Evolutionary conservation across 2,113 vertebrate species (phyloP).

Genomic region (Rhodinocichla rosea): DNA sequence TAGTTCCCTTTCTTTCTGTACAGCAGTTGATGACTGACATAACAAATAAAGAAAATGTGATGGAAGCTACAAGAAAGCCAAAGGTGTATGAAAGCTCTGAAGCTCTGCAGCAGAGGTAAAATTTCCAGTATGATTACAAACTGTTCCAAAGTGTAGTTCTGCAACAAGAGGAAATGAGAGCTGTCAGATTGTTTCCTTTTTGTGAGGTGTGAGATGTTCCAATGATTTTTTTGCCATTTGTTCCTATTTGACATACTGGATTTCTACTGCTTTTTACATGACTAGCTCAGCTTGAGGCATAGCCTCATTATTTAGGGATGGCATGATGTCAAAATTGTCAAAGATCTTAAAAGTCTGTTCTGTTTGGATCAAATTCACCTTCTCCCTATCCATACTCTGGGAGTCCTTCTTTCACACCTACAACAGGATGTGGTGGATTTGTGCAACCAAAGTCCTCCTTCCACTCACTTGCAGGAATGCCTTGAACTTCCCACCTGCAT

Average conservation of each 20-base stretch:
- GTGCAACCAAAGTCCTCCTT: background rate
- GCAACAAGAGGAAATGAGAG: background rate
- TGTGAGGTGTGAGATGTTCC: background rate
- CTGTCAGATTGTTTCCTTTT: background rate
- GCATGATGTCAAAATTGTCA: background rate
- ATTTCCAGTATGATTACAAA: background rate
- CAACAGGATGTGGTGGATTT: background rate
- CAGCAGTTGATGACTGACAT: constrained; percentile 78
- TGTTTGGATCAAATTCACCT: background rate
- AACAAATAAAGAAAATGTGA: constrained; percentile 69
- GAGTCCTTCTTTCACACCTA: background rate
- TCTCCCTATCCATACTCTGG: background rate
- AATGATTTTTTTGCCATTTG: background rate
- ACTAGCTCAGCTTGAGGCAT: background rate
- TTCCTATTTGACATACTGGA: background rate
- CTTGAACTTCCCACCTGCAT: background rate
- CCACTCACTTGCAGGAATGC: background rate
- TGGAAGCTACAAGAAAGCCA: constrained; percentile 77
- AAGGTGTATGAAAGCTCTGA: constrained; percentile 76
- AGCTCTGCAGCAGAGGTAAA: constrained; percentile 79
- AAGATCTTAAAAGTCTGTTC: background rate
- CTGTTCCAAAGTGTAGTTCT: background rate
- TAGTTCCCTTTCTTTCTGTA: background rate
- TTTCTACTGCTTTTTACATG: background rate
- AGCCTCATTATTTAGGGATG: background rate